These are phyloP conservation scores for Scolopax mira DNA, from an alignment of 2,113 vertebrate species.

Conservation along the genomic window DNA sequence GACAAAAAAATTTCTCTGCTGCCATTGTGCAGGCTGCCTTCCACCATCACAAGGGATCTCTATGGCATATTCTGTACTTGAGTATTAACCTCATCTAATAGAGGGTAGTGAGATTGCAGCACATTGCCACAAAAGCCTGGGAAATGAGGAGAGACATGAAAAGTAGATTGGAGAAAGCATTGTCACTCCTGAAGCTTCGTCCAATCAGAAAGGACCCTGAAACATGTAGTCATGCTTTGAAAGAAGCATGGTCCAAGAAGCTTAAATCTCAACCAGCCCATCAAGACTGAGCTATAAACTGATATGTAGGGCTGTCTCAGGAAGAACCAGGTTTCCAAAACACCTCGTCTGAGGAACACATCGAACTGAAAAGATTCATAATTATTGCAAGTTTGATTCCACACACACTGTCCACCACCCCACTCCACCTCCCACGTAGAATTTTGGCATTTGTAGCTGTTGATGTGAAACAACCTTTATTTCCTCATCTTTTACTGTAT, in stretches of 20 bases:
- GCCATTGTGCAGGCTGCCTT: neutral
- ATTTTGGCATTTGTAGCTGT: neutral
- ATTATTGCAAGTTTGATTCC: neutral
- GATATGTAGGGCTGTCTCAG: rapidly evolving
- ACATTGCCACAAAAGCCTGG: neutral
- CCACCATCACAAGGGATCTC: neutral
- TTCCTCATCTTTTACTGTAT: neutral
- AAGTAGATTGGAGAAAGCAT: neutral
- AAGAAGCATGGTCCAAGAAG: neutral
- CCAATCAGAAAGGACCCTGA: neutral
- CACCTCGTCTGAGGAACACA: neutral
- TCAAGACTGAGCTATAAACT: neutral
- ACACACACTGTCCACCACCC: too few species aligned
- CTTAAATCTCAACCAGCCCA: neutral
- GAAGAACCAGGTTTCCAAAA: neutral
- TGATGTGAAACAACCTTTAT: neutral
- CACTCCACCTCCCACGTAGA: rapidly evolving
- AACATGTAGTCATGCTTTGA: rapidly evolving
- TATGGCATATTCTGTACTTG: neutral
- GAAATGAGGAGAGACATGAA: neutral
- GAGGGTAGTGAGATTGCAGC: neutral
- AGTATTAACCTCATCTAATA: neutral
- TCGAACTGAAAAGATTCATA: neutral
- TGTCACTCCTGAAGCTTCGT: neutral
- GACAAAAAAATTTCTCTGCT: neutral